Evolutionary conservation across 2,113 vertebrate species (phyloP).

Genomic region (Mustela lutreola): DNA sequence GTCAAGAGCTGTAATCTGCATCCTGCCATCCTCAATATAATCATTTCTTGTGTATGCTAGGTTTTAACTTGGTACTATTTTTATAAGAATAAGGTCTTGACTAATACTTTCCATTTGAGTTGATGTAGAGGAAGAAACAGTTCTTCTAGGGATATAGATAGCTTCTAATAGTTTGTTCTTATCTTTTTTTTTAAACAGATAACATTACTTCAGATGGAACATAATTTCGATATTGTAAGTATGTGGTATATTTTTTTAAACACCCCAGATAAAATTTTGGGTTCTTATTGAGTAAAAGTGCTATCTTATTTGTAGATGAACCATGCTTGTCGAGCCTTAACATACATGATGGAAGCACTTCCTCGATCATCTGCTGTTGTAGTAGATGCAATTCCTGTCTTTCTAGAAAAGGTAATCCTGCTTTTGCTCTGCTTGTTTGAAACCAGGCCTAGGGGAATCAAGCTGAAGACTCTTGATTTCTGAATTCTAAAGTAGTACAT

Average conservation of each 20-base stretch:
- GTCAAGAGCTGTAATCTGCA: neutral
- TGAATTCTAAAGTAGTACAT: neutral
- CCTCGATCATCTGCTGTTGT: constrained; percentile 99
- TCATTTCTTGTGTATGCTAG: neutral
- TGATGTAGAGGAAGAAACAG: constrained; percentile 10
- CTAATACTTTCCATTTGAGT: neutral
- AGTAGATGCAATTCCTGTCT: constrained; percentile 99
- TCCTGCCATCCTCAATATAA: neutral
- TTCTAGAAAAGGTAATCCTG: constrained; percentile 96
- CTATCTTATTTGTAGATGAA: constrained; percentile 93
- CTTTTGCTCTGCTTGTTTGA: neutral
- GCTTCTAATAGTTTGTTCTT: constrained; percentile 41
- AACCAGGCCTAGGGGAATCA: neutral
- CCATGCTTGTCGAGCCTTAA: constrained; percentile 98
- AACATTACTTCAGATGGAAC: constrained; percentile 99
- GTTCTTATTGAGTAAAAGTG: neutral
- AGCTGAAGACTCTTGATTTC: neutral
- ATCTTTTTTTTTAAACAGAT: constrained; percentile 90
- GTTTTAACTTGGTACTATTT: neutral
- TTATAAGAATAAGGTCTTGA: neutral
- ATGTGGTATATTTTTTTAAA: neutral
- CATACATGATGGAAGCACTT: constrained; percentile 99
- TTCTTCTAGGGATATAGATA: neutral
- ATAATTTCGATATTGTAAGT: constrained; percentile 99
- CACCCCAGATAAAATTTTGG: neutral